Conservation (phyloP, 2,113 vertebrate genomes). For the Megaceryle maxima region DNA sequence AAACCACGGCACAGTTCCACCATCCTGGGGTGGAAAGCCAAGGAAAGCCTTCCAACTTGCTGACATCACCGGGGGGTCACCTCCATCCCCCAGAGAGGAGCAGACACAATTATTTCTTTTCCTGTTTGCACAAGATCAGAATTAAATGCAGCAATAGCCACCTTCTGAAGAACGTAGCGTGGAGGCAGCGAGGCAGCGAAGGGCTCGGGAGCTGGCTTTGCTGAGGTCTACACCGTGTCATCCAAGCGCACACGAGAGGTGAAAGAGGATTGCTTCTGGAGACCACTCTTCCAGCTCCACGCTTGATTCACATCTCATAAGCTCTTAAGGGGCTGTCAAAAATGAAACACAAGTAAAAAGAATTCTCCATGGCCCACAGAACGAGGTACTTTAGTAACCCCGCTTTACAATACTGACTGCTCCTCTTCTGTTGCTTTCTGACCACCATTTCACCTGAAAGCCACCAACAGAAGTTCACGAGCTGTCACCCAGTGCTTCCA, state of each 20-base stretch:
- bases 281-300: background rate
- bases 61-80: background rate
- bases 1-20: background rate
- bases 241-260: background rate
- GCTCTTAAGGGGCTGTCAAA: background rate
- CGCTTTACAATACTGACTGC: background rate
- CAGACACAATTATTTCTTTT: accelerated
- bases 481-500: accelerated
- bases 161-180: background rate
- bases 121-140: background rate
- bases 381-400: too few species aligned
- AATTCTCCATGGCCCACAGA: background rate
- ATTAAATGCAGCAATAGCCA: background rate
- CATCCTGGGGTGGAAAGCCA: background rate
- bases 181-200: too few species aligned
- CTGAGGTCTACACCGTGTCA: accelerated
- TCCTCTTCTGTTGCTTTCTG: background rate
- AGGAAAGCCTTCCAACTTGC: background rate
- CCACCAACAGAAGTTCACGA: background rate
- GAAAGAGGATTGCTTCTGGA: background rate
- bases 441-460: background rate
- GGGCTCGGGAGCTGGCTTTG: background rate
- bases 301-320: background rate
- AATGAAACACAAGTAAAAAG: background rate
- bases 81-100: background rate